phyloP scores from a whole-genome alignment of 2,888 invertebrate genomes.

The Serripes groenlandicus region DNA sequence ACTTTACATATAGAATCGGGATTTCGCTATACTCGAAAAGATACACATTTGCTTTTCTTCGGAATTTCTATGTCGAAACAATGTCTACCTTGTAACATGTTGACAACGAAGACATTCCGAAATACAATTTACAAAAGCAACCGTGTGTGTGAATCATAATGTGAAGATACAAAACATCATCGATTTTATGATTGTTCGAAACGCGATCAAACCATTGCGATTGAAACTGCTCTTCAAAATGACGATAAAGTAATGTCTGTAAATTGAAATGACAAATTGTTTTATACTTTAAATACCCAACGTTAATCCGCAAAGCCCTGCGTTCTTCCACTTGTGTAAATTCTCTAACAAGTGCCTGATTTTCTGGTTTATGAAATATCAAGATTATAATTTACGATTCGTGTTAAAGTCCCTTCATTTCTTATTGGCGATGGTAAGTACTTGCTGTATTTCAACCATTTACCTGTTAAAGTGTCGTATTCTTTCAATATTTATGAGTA shows the following conservation, averaged over 20 bases:
- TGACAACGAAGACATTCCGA: neutral
- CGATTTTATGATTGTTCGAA: slow-evolving; percentile 8
- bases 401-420: slow-evolving; percentile 6
- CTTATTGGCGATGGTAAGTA: no score
- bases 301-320: slow-evolving; percentile 5
- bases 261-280: slow-evolving; percentile 17
- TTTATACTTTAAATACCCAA: slow-evolving; percentile 9
- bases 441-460: no score
- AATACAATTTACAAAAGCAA: neutral
- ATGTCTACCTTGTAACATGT: neutral
- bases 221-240: neutral
- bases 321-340: slow-evolving; percentile 16
- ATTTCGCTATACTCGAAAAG: no score
- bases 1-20: no score
- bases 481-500: no score
- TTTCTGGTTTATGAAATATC: slow-evolving; percentile 23
- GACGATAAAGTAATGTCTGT: neutral
- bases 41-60: no score
- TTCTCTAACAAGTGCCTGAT: slow-evolving; percentile 13
- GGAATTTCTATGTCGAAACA: no score
- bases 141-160: neutral
- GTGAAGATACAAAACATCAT: neutral
- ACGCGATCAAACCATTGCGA: neutral
- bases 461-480: no score
- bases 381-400: slow-evolving; percentile 24